Conservation (phyloP, 2,113 vertebrate species). For the Ptyas mucosa region DNA sequence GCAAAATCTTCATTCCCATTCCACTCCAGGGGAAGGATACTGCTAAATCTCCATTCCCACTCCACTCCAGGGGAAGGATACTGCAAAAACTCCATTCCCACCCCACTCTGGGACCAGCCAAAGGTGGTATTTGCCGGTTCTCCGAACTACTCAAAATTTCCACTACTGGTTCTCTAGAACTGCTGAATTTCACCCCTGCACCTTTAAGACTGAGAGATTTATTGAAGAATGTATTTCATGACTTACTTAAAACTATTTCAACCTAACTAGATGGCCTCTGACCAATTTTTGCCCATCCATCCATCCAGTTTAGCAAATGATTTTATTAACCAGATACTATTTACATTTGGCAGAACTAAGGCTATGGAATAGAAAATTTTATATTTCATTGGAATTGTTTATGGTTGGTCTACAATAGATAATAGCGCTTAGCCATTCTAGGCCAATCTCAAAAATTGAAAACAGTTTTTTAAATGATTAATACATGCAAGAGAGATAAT, state of each 20-base stretch:
- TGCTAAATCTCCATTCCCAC: no score
- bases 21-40: no score
- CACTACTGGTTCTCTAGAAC: no score
- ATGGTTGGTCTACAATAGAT: background rate
- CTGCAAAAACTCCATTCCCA: no score
- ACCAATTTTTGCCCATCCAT: background rate
- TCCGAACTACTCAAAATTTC: no score
- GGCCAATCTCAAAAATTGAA: background rate
- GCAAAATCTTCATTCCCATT: no score
- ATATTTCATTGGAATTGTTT: background rate
- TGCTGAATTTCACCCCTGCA: background rate
- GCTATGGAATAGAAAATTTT: background rate
- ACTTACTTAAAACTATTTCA: background rate
- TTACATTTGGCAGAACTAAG: background rate
- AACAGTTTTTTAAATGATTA: background rate
- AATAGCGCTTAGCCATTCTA: background rate
- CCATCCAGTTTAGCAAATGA: background rate
- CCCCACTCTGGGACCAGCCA: no score
- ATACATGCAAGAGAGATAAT: background rate
- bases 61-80: no score
- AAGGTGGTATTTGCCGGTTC: no score
- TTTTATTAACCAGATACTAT: background rate
- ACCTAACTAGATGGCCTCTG: background rate
- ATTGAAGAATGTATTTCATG: background rate
- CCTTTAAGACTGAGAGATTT: background rate